These are phyloP conservation scores for Gracilinanus agilis DNA, from an alignment of 2,113 vertebrate species.

Conservation along the genomic window DNA sequence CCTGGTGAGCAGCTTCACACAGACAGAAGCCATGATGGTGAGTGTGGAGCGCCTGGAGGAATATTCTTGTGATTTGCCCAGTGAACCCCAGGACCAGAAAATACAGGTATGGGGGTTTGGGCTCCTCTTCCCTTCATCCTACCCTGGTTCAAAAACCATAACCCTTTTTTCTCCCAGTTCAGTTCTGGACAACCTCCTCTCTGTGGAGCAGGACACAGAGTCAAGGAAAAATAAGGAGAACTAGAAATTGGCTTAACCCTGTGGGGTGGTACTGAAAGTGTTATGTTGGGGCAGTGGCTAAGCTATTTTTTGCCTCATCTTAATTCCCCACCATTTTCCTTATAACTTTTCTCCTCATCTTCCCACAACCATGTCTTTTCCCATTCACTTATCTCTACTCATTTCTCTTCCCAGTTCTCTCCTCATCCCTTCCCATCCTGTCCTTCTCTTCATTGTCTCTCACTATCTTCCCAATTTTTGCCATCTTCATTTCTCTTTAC, in stretches of 20 bases:
- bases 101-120: slow-evolving; percentile 83
- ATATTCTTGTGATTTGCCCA: slow-evolving; percentile 90
- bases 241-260: background rate
- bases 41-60: slow-evolving; percentile 96
- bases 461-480: background rate
- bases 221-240: background rate
- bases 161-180: background rate
- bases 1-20: slow-evolving; percentile 93
- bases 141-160: background rate
- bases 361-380: background rate
- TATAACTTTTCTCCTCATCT: background rate
- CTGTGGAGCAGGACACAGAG: background rate
- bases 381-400: background rate
- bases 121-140: accelerated
- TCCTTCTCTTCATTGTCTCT: background rate
- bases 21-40: slow-evolving; percentile 96
- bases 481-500: background rate
- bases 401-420: background rate
- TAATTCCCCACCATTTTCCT: background rate
- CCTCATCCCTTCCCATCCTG: background rate
- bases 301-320: background rate
- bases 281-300: background rate
- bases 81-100: slow-evolving; percentile 86
- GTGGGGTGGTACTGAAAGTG: background rate
- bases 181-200: background rate